Evolutionary conservation across 1,140 invertebrate genomes (phyloP).

Genomic region (Micrasema minimum): DNA sequence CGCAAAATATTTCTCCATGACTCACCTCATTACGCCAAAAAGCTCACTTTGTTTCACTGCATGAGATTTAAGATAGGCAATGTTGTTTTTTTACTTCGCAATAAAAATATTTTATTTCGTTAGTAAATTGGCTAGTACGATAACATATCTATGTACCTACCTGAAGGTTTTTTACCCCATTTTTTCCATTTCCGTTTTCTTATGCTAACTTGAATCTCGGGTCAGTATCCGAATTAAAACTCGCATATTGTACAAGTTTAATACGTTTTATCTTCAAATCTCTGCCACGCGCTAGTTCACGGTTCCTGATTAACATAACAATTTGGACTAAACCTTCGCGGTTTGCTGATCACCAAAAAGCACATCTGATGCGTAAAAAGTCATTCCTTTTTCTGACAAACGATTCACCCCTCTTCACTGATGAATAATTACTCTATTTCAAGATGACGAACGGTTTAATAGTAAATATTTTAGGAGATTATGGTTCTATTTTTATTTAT

Average conservation of each 20-base stretch:
- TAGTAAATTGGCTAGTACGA: too few relatives aligned
- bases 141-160: too few relatives aligned
- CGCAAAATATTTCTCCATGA: too few relatives aligned
- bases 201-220: not conserved
- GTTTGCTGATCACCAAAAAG: not conserved
- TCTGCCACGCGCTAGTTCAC: constrained; percentile 32
- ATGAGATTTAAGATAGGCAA: too few relatives aligned
- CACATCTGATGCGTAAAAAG: constrained; percentile 14
- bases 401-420: constrained; percentile 7
- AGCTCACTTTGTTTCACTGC: too few relatives aligned
- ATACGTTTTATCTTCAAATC: not conserved
- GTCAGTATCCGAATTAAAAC: constrained; percentile 23
- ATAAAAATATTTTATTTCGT: too few relatives aligned
- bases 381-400: not conserved
- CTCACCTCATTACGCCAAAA: too few relatives aligned
- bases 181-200: not conserved
- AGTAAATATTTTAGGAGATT: not conserved
- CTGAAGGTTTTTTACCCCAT: too few relatives aligned
- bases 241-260: too few relatives aligned
- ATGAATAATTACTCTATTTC: not conserved
- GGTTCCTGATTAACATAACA: constrained; percentile 24
- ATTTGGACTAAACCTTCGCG: constrained; percentile 19
- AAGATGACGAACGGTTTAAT: constrained; percentile 11
- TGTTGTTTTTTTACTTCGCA: too few relatives aligned
- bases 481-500: too few relatives aligned